Percentiles rank a stretch among this genome's conserved stretches.
Conservation (phyloP, 1,140 invertebrate species). For the Wiebesia pumilae region DNA sequence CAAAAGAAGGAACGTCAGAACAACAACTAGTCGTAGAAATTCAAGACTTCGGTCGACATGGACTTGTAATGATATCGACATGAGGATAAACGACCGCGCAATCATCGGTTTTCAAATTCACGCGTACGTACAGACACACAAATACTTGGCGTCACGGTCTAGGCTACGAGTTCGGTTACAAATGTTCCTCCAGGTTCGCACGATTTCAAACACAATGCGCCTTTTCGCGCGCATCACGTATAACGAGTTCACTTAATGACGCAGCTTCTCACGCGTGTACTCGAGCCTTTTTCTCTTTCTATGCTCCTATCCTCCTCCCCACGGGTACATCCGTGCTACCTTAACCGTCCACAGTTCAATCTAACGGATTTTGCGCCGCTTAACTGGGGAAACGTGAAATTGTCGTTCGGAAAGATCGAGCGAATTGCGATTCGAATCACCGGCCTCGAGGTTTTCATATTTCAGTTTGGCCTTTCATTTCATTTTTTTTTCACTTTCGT, state of each 20-base stretch:
- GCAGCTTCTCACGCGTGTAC: neutral
- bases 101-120: neutral
- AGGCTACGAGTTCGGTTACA: neutral
- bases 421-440: neutral
- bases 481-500: neutral
- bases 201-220: neutral
- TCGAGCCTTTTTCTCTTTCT: constrained; percentile 10
- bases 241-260: neutral
- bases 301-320: neutral
- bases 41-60: too few species aligned
- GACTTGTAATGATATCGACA: too few species aligned
- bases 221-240: neutral
- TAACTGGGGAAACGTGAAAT: constrained; percentile 18
- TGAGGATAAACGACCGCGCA: neutral
- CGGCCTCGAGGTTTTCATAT: neutral
- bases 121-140: too few species aligned
- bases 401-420: neutral
- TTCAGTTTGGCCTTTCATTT: neutral
- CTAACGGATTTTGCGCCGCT: constrained; percentile 35
- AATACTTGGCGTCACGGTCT: neutral
- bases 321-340: neutral
- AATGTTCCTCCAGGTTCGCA: neutral
- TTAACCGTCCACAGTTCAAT: constrained; percentile 18
- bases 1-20: too few species aligned
- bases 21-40: too few species aligned